Conservation (phyloP, 37 sponge, comb jelly and placozoan genomes). For the Beroe ovata region DNA sequence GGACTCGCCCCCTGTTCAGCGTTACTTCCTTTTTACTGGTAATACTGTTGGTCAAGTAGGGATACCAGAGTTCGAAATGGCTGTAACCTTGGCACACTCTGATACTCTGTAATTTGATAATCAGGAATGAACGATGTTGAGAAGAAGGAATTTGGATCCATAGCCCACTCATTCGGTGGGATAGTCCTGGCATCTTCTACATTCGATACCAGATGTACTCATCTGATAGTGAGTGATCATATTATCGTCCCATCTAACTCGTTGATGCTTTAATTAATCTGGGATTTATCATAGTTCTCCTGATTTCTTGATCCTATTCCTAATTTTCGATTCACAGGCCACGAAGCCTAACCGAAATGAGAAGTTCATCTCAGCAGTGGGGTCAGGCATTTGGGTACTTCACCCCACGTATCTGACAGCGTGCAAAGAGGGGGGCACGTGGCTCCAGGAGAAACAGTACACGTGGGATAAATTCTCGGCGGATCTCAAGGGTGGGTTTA, state of each 20-base stretch:
- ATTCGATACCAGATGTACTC: slow-evolving; percentile 37
- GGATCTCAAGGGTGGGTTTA: neutral
- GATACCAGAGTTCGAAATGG: too few species aligned
- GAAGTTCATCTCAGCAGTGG: slow-evolving; percentile 48
- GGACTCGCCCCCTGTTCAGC: neutral
- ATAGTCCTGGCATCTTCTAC: neutral
- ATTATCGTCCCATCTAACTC: too few species aligned
- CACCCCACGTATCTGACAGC: slow-evolving; percentile 22
- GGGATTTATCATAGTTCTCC: too few species aligned
- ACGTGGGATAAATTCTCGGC: slow-evolving; percentile 36
- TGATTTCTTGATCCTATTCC: too few species aligned
- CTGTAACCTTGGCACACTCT: too few species aligned
- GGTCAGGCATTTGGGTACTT: neutral
- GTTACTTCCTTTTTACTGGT: neutral
- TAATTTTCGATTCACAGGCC: too few species aligned
- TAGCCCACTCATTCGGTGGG: neutral
- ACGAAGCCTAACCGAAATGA: slow-evolving; percentile 36
- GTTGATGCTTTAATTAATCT: too few species aligned
- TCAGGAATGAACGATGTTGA: slow-evolving; percentile 62
- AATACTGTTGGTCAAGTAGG: too few species aligned
- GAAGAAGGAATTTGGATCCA: slow-evolving; percentile 7
- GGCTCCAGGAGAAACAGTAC: slow-evolving; percentile 20
- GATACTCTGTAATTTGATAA: too few species aligned
- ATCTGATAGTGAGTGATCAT: neutral
- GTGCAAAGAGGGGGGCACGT: neutral